Evolutionary conservation across 2,797 vertebrate genomes (phyloP).

Genomic region (Sebastes glaucus): DNA sequence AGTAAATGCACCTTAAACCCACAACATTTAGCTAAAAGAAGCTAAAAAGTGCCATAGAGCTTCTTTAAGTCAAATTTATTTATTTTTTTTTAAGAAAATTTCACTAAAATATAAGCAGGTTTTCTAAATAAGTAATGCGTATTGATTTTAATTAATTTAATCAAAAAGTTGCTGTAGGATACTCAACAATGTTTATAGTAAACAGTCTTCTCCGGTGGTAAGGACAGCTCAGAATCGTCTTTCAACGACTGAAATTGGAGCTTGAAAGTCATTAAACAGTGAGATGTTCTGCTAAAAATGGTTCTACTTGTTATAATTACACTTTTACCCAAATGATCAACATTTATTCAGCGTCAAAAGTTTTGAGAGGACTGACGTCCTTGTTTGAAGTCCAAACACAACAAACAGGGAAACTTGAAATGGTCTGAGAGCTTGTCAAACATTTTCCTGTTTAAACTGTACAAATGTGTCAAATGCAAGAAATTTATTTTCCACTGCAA

Average conservation of each 20-base stretch:
- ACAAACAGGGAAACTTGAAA: not conserved
- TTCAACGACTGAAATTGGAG: not conserved
- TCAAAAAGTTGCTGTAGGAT: not conserved
- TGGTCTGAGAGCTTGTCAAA: not conserved
- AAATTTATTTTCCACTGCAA: not conserved
- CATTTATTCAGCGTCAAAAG: not conserved
- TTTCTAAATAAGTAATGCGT: not conserved
- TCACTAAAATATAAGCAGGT: not conserved
- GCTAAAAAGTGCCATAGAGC: not conserved
- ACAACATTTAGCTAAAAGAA: not conserved
- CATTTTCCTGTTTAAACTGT: slow-evolving; percentile 4
- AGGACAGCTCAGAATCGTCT: not conserved
- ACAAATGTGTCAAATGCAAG: slow-evolving; percentile 5
- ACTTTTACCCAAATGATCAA: not conserved
- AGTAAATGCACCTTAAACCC: not conserved
- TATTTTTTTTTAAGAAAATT: no score
- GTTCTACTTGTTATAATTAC: not conserved
- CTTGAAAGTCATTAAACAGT: not conserved
- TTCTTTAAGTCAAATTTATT: not conserved
- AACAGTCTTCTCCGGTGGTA: not conserved
- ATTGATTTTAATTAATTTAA: not conserved
- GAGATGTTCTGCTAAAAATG: not conserved
- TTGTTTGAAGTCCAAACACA: slow-evolving; percentile 1
- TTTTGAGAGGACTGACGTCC: not conserved
- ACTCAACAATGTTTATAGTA: not conserved